Base-by-base conservation (phyloP, 2,888 invertebrate species). In the Cacoxenus indagator region DNA sequence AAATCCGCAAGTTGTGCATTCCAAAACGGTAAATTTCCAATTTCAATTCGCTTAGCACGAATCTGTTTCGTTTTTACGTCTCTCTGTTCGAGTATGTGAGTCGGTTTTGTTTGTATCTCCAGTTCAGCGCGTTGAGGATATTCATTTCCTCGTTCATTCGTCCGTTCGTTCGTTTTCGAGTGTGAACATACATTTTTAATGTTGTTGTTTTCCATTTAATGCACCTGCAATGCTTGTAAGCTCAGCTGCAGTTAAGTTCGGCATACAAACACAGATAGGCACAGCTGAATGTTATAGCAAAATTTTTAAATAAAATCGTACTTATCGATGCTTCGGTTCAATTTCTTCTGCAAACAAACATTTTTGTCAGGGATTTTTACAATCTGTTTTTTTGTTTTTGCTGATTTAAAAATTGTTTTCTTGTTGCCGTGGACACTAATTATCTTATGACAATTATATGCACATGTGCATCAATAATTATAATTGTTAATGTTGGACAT, bases 21-120 rank as follows among this genome's bases (percentile, higher is more conserved):
- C 71, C 80, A 82, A 80, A 77, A 73, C 79, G 81, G 82, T 81
- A 82, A 82, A 81, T 48, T 48, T 64, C 48, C n/a, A 64, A 14
- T 48, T 51, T 17, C 48, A 64, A 27, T 48, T 64, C 31, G 24
- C 17, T 64, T 64, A 51, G 27, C n/a, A n/a, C n/a, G n/a, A n/a
- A n/a, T n/a, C n/a, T n/a, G n/a, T n/a, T n/a, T n/a, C n/a, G n/a
- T n/a, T n/a, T n/a, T n/a, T n/a, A n/a, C n/a, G n/a, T n/a, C n/a
- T n/a, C n/a, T n/a, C n/a, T n/a, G n/a, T n/a, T n/a, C n/a, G n/a
- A n/a, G n/a, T n/a, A n/a, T n/a, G n/a, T n/a, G n/a, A n/a, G n/a
- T n/a, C n/a, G n/a, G n/a, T n/a, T n/a, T n/a, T n/a, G 67, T 31
- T 24, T 59, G 65, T 59, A 31, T 64, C 29, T 51, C 3, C 51